phyloP scores from a whole-genome alignment of 2,888 invertebrate species.

The Pollenia labialis region DNA sequence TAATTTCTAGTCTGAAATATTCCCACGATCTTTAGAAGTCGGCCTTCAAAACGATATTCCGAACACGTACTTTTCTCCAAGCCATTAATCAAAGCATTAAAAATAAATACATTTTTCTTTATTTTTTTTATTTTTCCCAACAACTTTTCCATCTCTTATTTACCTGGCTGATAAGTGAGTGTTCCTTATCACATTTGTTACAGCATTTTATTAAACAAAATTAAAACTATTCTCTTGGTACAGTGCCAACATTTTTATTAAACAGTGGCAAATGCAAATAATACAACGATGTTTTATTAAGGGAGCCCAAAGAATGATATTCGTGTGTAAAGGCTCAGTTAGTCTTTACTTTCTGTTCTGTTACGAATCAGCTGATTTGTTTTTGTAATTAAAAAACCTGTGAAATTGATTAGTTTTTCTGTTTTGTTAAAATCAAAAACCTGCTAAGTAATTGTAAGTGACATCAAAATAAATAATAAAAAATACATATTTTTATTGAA shows the following conservation, averaged over 20 bases:
- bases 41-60: neutral
- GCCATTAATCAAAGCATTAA: constrained; percentile 18
- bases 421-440: too few species aligned
- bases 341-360: too few species aligned
- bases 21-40: too few species aligned
- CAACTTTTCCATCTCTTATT: neutral
- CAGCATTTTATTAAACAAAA: constrained; percentile 39
- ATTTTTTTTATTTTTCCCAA: neutral
- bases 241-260: constrained; percentile 35
- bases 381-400: too few species aligned
- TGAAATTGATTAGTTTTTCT: too few species aligned
- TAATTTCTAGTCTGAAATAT: too few species aligned
- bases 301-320: neutral
- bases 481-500: too few species aligned
- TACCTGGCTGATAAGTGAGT: constrained; percentile 1
- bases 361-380: too few species aligned
- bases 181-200: constrained; percentile 46
- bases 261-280: constrained; percentile 2
- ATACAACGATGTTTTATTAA: neutral
- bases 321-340: neutral
- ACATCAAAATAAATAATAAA: too few species aligned
- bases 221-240: constrained; percentile 33
- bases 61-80: constrained; percentile 5
- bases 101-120: neutral
- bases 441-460: too few species aligned